These are phyloP conservation scores for Tragopan temminckii DNA, from an alignment of 2,797 vertebrate genomes.

Conservation along the genomic window DNA sequence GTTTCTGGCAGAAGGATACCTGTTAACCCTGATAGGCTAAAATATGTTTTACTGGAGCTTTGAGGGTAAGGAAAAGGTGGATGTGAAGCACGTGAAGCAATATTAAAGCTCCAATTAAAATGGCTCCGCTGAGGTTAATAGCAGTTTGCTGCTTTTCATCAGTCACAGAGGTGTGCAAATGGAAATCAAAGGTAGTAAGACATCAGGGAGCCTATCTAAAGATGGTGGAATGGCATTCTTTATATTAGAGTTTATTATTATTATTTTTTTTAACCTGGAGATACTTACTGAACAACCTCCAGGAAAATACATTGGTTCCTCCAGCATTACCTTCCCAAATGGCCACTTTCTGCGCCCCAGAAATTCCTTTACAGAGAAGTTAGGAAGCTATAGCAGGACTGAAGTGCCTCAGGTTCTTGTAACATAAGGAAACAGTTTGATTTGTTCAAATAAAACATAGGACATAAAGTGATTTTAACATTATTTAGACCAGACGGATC, in stretches of 20 bases:
- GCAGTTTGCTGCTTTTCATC: not conserved
- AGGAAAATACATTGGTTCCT: not conserved
- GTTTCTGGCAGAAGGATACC: slow-evolving; percentile 26
- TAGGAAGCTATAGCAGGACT: not conserved
- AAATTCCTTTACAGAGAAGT: not conserved
- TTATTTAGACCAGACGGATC: not conserved
- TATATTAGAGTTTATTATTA: not conserved
- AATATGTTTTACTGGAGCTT: not conserved
- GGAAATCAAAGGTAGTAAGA: not conserved
- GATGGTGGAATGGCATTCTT: not conserved
- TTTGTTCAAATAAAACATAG: not conserved
- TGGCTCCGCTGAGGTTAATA: not conserved
- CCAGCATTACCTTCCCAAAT: not conserved
- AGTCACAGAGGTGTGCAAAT: not conserved
- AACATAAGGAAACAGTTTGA: not conserved
- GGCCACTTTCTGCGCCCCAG: not conserved
- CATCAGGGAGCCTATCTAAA: not conserved
- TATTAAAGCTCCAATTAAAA: not conserved
- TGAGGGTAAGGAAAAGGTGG: not conserved
- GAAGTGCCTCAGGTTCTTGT: not conserved
- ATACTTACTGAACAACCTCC: not conserved
- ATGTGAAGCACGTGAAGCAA: not conserved
- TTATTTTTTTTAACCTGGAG: not conserved
- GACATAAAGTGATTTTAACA: not conserved
- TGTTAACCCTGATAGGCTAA: not conserved